Conservation (phyloP, 2,888 invertebrate species). For the Lithodes maja region DNA sequence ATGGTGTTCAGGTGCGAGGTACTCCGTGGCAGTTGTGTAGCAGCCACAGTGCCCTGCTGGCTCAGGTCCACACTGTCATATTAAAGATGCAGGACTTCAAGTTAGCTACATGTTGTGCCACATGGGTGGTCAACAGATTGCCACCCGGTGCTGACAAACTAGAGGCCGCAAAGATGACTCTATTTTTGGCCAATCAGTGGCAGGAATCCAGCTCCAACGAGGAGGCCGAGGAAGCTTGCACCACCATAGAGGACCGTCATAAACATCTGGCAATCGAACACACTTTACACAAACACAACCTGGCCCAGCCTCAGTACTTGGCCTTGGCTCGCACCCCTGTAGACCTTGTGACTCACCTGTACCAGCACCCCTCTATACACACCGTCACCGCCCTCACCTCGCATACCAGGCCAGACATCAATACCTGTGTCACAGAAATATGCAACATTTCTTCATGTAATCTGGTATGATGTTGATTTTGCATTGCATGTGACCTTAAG, state of each 20-base stretch:
- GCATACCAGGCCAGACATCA: slow-evolving; percentile 56
- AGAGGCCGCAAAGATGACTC: slow-evolving; percentile 46
- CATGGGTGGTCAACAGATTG: slow-evolving; percentile 62
- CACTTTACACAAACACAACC: slow-evolving; percentile 59
- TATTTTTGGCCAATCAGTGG: slow-evolving; percentile 53
- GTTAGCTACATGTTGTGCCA: slow-evolving; percentile 63
- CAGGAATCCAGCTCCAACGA: slow-evolving; percentile 6
- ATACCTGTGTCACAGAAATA: slow-evolving; percentile 61
- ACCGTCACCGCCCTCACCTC: slow-evolving; percentile 55
- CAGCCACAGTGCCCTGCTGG: slow-evolving; percentile 51
- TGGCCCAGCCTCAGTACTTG: slow-evolving; percentile 58
- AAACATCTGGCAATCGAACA: slow-evolving; percentile 64
- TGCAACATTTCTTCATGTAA: slow-evolving; percentile 43
- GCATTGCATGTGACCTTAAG: neutral
- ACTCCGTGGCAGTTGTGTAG: slow-evolving; percentile 57
- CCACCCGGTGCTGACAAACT: slow-evolving; percentile 67
- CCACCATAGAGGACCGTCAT: slow-evolving; percentile 37
- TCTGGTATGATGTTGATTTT: slow-evolving; percentile 35
- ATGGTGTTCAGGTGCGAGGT: neutral
- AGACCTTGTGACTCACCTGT: slow-evolving; percentile 47
- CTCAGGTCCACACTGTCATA: slow-evolving; percentile 42
- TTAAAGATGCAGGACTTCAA: slow-evolving; percentile 55
- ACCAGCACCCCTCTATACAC: slow-evolving; percentile 55
- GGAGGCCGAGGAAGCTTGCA: slow-evolving; percentile 32
- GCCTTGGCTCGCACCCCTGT: slow-evolving; percentile 49